These are phyloP conservation scores for Drosophila kanekoi DNA, from an alignment of 2,888 invertebrate species.

Conservation along the genomic window DNA sequence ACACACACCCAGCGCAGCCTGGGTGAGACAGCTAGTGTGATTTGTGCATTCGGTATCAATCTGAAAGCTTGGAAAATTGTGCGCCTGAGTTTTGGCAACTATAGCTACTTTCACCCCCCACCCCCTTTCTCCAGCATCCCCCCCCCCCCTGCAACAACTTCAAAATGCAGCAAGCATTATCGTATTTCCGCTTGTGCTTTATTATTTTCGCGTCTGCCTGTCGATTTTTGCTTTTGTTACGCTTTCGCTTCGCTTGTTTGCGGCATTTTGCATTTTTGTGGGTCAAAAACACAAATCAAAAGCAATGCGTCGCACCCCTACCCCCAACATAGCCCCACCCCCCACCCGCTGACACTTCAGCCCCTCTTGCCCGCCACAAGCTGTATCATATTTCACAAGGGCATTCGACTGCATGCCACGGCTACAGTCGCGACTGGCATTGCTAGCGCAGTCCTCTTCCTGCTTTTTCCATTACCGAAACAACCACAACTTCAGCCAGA, in stretches of 20 bases:
- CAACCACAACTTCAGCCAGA: constrained; percentile 23
- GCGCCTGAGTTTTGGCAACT: background rate
- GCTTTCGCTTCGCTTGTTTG: constrained; percentile 61
- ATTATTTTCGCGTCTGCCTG: constrained; percentile 48
- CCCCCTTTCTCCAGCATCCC: no score
- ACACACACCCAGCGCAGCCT: constrained; percentile 1
- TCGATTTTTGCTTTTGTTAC: constrained; percentile 58
- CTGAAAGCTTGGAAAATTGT: constrained; percentile 23
- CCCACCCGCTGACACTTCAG: background rate
- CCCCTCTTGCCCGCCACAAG: constrained; percentile 32
- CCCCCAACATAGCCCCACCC: background rate
- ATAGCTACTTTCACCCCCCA: background rate
- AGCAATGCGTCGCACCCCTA: constrained; percentile 58
- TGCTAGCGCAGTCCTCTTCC: constrained; percentile 26
- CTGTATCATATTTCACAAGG: constrained; percentile 78
- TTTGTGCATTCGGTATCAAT: constrained; percentile 52
- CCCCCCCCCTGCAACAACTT: constrained; percentile 16
- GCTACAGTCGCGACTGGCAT: constrained; percentile 14
- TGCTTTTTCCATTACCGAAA: constrained; percentile 58
- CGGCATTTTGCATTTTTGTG: constrained; percentile 72
- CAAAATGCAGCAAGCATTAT: constrained; percentile 54
- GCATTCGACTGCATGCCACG: constrained; percentile 50
- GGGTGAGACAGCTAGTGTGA: constrained; percentile 17
- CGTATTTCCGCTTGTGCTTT: constrained; percentile 61
- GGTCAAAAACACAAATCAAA: constrained; percentile 78